Conservation (phyloP, 2,888 invertebrate genomes). For the Allygus modestus region DNA sequence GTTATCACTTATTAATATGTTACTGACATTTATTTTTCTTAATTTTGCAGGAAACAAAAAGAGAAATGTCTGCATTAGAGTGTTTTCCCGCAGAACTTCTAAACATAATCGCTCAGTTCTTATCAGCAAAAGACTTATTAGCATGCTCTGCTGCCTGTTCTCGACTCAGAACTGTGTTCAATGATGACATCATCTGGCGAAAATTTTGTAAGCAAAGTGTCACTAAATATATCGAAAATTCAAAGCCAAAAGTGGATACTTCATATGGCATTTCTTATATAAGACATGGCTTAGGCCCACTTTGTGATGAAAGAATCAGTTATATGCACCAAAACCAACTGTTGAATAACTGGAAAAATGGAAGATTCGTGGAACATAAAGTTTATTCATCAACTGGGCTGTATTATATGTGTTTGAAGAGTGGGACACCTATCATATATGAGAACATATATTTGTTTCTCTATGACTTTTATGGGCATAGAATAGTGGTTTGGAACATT, state of each 20-base stretch:
- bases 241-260: slow-evolving; percentile 22
- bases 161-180: slow-evolving; percentile 32
- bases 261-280: slow-evolving; percentile 5
- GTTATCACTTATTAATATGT: too few relatives aligned
- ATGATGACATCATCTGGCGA: slow-evolving; percentile 45
- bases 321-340: slow-evolving; percentile 48
- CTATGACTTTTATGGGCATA: slow-evolving; percentile 48
- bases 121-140: slow-evolving; percentile 17
- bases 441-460: slow-evolving; percentile 41
- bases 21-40: too few relatives aligned
- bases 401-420: slow-evolving; percentile 47
- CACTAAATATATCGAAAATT: not conserved
- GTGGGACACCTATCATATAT: slow-evolving; percentile 33
- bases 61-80: slow-evolving; percentile 24
- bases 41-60: not conserved
- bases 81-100: slow-evolving; percentile 37
- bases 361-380: slow-evolving; percentile 41
- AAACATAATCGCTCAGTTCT: slow-evolving; percentile 9
- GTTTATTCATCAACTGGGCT: slow-evolving; percentile 38
- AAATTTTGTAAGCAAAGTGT: slow-evolving; percentile 40
- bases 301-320: not conserved
- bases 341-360: slow-evolving; percentile 48
- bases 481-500: slow-evolving; percentile 42
- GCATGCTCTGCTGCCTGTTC: slow-evolving; percentile 35
- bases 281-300: slow-evolving; percentile 14